These are phyloP conservation scores for Acanthosoma haemorrhoidale DNA, from an alignment of 2,888 invertebrate species.

Conservation along the genomic window DNA sequence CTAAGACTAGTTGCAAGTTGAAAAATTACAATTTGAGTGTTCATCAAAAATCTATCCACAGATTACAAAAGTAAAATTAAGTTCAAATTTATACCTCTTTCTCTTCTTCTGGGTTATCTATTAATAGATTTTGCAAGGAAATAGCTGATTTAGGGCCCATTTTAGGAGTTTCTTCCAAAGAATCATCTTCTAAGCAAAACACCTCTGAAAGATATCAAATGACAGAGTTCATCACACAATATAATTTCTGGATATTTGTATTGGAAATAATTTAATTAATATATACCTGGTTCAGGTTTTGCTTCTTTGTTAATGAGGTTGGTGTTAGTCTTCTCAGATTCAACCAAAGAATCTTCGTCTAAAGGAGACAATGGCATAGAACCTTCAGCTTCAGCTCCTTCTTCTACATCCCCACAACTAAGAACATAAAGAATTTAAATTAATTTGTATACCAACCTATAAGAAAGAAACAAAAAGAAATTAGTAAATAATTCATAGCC, in stretches of 20 bases:
- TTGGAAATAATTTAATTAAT: not conserved
- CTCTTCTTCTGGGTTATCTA: slow-evolving; percentile 39
- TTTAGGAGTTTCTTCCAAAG: slow-evolving; percentile 34
- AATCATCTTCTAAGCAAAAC: slow-evolving; percentile 67
- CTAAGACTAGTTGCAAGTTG: too few relatives aligned
- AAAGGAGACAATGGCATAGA: slow-evolving; percentile 48
- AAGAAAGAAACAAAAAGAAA: too few relatives aligned
- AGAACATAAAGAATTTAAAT: too few relatives aligned
- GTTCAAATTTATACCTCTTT: slow-evolving; percentile 36
- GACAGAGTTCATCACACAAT: too few relatives aligned
- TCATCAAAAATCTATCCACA: too few relatives aligned
- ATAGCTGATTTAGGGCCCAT: slow-evolving; percentile 35
- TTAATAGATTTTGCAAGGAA: slow-evolving; percentile 38
- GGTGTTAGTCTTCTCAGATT: slow-evolving; percentile 46
- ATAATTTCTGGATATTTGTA: not conserved
- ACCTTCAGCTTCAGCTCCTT: slow-evolving; percentile 38
- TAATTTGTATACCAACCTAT: too few relatives aligned
- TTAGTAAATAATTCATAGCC: too few relatives aligned
- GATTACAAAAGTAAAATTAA: too few relatives aligned
- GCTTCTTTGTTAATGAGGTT: slow-evolving; percentile 9
- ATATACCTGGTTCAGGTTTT: slow-evolving; percentile 30
- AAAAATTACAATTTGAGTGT: too few relatives aligned
- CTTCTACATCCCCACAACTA: slow-evolving; percentile 38
- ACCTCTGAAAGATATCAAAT: slow-evolving; percentile 49
- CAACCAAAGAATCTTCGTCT: slow-evolving; percentile 54